Base-by-base conservation (phyloP, 2,888 invertebrate species). In the Protonemura montana region DNA sequence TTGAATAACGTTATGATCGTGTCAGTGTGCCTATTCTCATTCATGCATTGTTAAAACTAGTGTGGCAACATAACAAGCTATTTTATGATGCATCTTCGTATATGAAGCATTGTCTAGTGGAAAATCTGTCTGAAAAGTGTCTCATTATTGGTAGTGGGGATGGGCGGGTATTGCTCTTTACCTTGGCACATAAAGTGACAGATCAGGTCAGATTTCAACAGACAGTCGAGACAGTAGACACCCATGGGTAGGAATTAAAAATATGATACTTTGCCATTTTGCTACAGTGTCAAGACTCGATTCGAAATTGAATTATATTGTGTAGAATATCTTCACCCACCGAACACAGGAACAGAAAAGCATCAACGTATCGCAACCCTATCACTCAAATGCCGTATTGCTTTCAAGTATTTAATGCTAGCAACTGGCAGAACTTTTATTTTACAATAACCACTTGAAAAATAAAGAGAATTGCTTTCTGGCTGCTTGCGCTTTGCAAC, bases 141-240 rank as follows among this genome's bases (percentile, higher is more conserved):
- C 78, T 16, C 27, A 21, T 27, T 30, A n/a, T 27, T 83, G 26
- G 35, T 35, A 35, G 82, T 42, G 82, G 26, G 82, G 82, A 30
- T 83, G 41, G 82, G 82, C 82, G 41, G 41, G 5, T 21, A 29
- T 41, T 21, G 41, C 82, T 1, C 30, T 42, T 41, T 41, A 42
- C 82, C 82, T 83, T 83, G 82, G 35, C 82, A 83, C 42, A 83
- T 83, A 83, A 35, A 83, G 35, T 25, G 41, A 83, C 82, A 83
- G 10, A 83, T 83, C 82, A 83, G 82, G 41, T 83, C 82, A 83
- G 82, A 83, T 83, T 83, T 83, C 82, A 41, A 41, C 82, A 83
- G 82, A 26, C 41, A 26, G 35, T 13, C 30, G 30, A 26, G 26
- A 77, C 10, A 77, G 77, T 16, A 25, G 78, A 27, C 27, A 78